Conservation (phyloP, 2,797 vertebrate species). For the Mastacembelus armatus region DNA sequence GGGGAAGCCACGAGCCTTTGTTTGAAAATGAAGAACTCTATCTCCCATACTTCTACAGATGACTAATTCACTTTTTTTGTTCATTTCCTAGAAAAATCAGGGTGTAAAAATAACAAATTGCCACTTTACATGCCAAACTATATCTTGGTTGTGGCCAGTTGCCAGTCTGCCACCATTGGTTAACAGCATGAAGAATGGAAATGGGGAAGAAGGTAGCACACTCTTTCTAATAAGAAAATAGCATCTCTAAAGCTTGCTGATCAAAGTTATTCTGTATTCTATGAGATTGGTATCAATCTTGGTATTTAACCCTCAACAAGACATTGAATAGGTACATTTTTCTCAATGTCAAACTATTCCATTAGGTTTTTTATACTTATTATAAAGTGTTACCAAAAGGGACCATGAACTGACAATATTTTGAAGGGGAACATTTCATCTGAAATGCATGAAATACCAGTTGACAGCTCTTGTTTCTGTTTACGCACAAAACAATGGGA, state of each 20-base stretch:
- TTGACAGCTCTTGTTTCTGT: slow-evolving; percentile 19
- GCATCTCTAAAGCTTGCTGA: too few species aligned
- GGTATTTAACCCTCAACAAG: too few species aligned
- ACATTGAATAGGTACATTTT: too few species aligned
- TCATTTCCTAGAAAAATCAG: too few species aligned
- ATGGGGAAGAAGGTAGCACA: background rate
- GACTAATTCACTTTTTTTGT: too few species aligned
- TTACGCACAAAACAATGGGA: slow-evolving; percentile 11
- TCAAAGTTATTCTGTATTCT: too few species aligned
- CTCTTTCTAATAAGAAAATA: too few species aligned
- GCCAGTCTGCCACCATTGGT: background rate
- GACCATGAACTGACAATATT: background rate
- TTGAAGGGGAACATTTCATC: background rate
- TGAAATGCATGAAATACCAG: background rate
- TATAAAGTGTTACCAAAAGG: background rate
- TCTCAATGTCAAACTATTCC: too few species aligned
- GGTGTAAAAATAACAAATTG: too few species aligned
- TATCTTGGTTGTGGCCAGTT: background rate
- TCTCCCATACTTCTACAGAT: too few species aligned
- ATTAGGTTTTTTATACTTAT: background rate
- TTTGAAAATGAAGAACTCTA: too few species aligned
- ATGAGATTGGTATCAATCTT: too few species aligned
- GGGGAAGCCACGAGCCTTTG: background rate
- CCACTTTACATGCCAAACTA: background rate
- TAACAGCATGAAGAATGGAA: background rate